phyloP scores from a whole-genome alignment of 2,888 invertebrate genomes.

The Monoplex corrugatus region DNA sequence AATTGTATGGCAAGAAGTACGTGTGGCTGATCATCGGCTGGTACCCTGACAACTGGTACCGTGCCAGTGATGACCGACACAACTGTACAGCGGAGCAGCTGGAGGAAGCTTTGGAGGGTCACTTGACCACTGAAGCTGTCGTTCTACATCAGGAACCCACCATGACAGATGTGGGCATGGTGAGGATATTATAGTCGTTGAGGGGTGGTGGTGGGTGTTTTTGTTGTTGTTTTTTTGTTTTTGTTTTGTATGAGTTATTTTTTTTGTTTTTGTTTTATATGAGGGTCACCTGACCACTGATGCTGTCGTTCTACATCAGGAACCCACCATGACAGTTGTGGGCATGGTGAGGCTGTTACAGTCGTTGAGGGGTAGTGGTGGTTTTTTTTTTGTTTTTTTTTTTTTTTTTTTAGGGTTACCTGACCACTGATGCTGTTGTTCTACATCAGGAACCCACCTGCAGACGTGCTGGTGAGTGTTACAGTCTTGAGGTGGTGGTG shows the following conservation, averaged over 20 bases:
- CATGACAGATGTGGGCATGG: constrained; percentile 94
- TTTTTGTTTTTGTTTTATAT: no score
- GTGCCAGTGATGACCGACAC: constrained; percentile 89
- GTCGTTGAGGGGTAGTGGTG: not conserved
- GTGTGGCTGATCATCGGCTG: constrained; percentile 99
- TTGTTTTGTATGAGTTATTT: no score
- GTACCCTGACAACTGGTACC: constrained; percentile 99
- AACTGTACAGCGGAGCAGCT: constrained; percentile 96
- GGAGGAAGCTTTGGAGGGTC: constrained; percentile 96
- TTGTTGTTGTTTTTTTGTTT: no score
- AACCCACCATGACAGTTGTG: constrained; percentile 90
- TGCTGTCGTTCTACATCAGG: constrained; percentile 99
- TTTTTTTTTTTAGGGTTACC: constrained; percentile 97
- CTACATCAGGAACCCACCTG: constrained; percentile 93
- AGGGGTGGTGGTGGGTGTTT: no score
- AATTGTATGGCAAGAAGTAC: constrained; percentile 95
- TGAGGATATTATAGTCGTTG: constrained; percentile 70
- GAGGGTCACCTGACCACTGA: constrained; percentile 99
- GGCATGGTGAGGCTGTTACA: constrained; percentile 88
- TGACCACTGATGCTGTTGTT: constrained; percentile 99
- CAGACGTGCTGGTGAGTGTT: not conserved
- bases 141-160: constrained; percentile 97
- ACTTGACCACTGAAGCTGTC: constrained; percentile 98
- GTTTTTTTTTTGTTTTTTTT: no score
- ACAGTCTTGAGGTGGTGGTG: not conserved